phyloP scores from a whole-genome alignment of 2,113 vertebrate species.

The Phyllostomus discolor region DNA sequence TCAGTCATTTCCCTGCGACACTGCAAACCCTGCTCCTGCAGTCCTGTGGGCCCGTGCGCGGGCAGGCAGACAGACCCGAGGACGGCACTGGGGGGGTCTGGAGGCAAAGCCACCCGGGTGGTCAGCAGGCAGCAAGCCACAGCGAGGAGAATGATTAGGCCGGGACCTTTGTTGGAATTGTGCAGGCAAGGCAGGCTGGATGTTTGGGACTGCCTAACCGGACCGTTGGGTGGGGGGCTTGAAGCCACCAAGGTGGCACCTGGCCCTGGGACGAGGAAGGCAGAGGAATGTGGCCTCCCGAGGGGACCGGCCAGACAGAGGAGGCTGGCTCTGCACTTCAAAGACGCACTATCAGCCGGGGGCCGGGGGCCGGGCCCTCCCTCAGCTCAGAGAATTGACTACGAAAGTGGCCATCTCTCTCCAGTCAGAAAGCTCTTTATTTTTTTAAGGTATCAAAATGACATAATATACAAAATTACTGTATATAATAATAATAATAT shows the following conservation, averaged over 20 bases:
- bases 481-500: too few species aligned
- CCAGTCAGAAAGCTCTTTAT: not conserved
- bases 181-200: not conserved
- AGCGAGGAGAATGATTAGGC: not conserved
- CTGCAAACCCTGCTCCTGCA: not conserved
- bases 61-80: not conserved
- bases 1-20: not conserved
- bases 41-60: not conserved
- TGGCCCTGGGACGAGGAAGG: too few species aligned
- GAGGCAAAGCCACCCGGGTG: not conserved
- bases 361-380: too few species aligned
- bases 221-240: not conserved
- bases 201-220: not conserved
- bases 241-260: not conserved
- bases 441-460: not conserved
- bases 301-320: fast-evolving
- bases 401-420: not conserved
- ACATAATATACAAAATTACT: not conserved
- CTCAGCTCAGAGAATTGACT: not conserved
- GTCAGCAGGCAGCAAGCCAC: too few species aligned
- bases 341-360: too few species aligned
- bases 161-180: not conserved
- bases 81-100: too few species aligned
- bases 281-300: not conserved
- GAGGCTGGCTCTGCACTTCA: not conserved